phyloP scores from a whole-genome alignment of 2,888 invertebrate species.

The Aspidiotus rigidus region DNA sequence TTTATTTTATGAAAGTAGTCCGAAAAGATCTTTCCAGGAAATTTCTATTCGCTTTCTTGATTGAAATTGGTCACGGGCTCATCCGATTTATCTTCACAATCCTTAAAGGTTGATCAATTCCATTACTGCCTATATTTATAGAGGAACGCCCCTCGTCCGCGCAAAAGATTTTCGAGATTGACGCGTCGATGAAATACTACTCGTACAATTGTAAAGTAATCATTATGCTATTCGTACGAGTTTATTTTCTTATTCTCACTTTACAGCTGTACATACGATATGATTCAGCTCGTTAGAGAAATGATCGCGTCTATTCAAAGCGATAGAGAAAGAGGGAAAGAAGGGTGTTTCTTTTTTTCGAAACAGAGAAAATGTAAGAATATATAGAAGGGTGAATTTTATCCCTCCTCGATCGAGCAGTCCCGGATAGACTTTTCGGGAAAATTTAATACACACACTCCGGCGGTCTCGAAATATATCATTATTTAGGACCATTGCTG shows the following conservation, averaged over 20 bases:
- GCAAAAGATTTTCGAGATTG: neutral
- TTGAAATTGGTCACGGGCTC: too few species aligned
- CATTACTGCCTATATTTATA: neutral
- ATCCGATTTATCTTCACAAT: too few species aligned
- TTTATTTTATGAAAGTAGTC: too few species aligned
- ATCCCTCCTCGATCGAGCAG: neutral
- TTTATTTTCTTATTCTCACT: conserved; percentile 2
- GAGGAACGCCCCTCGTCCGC: neutral
- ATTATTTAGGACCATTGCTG: too few species aligned
- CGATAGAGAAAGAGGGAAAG: too few species aligned
- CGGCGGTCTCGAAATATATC: too few species aligned
- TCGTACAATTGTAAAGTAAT: neutral
- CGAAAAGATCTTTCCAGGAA: too few species aligned
- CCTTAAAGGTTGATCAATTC: neutral
- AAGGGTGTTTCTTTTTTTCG: neutral
- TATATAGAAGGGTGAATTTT: neutral
- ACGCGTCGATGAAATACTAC: neutral
- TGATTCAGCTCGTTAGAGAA: neutral
- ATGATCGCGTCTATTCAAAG: neutral
- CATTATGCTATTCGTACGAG: neutral
- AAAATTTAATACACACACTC: too few species aligned
- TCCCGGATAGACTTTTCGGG: neutral
- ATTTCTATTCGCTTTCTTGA: too few species aligned
- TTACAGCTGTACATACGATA: conserved; percentile 4
- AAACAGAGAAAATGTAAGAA: neutral